Percentiles rank a stretch among this genome's conserved stretches.
Conservation (phyloP, 1,140 invertebrate genomes). For the Euglossa dilemma region DNA sequence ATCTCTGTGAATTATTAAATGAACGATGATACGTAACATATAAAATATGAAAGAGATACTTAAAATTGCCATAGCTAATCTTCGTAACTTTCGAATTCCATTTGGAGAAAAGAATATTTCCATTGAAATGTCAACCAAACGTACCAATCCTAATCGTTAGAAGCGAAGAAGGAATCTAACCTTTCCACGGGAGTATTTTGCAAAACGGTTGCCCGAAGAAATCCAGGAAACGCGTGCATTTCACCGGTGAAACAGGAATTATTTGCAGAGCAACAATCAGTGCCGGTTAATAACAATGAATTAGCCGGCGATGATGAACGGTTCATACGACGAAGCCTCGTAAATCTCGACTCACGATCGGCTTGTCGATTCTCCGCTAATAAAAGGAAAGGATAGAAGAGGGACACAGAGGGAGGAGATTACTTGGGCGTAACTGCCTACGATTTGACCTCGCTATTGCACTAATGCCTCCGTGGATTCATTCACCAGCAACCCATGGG, state of each 20-base stretch:
- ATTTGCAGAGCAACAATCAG: neutral
- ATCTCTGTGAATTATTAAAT: too few relatives aligned
- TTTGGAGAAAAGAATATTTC: too few relatives aligned
- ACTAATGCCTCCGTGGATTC: conserved; percentile 62
- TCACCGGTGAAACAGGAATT: neutral
- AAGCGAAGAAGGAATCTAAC: neutral
- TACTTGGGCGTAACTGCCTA: conserved; percentile 53
- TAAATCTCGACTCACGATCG: conserved; percentile 24
- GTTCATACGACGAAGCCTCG: conserved; percentile 24
- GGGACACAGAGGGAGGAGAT: conserved; percentile 15
- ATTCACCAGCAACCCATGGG: conserved; percentile 35
- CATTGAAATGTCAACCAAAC: too few relatives aligned
- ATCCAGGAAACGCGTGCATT: neutral
- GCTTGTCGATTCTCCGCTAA: conserved; percentile 16
- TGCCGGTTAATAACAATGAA: conserved; percentile 4
- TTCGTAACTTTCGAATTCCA: too few relatives aligned
- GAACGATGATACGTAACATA: too few relatives aligned
- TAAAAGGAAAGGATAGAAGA: conserved; percentile 40
- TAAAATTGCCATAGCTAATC: too few relatives aligned
- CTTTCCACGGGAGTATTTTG: neutral
- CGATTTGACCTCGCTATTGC: conserved; percentile 47
- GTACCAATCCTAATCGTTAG: too few relatives aligned
- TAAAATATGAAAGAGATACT: too few relatives aligned
- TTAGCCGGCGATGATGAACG: conserved; percentile 11
- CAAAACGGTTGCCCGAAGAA: neutral